Evolutionary conservation across 1,140 invertebrate genomes (phyloP).

Genomic region (Sesamia nonagrioides): DNA sequence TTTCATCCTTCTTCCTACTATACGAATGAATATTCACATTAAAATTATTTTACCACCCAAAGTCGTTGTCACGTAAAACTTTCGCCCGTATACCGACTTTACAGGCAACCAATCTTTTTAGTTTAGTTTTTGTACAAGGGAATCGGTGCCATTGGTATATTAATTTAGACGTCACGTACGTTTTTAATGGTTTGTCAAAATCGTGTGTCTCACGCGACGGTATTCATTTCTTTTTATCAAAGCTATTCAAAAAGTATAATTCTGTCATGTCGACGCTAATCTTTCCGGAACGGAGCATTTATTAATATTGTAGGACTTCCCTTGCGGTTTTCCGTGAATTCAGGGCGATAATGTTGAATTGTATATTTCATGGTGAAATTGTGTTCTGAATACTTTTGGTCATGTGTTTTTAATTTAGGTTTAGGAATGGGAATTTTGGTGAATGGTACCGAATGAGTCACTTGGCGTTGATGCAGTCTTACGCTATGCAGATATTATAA

Average conservation of each 20-base stretch:
- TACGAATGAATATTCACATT: too few relatives aligned
- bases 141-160: neutral
- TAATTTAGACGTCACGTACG: neutral
- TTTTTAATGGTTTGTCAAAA: neutral
- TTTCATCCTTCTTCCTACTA: too few relatives aligned
- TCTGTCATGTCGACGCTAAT: conserved; percentile 35
- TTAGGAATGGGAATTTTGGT: neutral
- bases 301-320: conserved; percentile 44
- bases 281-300: conserved; percentile 24
- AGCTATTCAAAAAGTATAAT: conserved; percentile 49
- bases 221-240: conserved; percentile 42
- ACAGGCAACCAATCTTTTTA: too few relatives aligned
- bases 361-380: conserved; percentile 9
- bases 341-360: neutral
- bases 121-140: too few relatives aligned
- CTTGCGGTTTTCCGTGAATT: conserved; percentile 13
- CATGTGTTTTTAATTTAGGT: conserved; percentile 7
- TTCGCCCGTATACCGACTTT: too few relatives aligned
- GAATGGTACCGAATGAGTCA: too few relatives aligned
- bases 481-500: too few relatives aligned
- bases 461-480: neutral
- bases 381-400: neutral
- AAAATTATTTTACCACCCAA: too few relatives aligned
- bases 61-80: too few relatives aligned
- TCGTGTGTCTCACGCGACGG: conserved; percentile 5